Percentiles rank a stretch among this genome's conserved stretches.
Conservation (phyloP, 2,888 invertebrate species). For the Pasiphila rectangulata region DNA sequence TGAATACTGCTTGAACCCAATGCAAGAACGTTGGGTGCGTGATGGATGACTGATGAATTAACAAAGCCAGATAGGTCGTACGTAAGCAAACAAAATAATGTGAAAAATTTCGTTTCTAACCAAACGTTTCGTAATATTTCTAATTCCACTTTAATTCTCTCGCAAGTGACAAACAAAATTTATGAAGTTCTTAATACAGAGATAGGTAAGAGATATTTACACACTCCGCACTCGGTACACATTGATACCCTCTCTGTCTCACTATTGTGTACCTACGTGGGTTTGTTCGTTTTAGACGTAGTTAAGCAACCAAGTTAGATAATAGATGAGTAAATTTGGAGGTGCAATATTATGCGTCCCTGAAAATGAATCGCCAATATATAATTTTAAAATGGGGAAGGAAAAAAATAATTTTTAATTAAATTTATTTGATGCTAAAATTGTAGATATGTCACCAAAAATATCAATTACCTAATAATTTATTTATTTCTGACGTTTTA, state of each 20-base stretch:
- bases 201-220: constrained; percentile 79
- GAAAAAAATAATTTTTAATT: no score
- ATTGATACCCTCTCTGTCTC: constrained; percentile 72
- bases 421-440: no score
- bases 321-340: no score
- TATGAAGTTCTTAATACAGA: constrained; percentile 78
- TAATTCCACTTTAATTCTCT: constrained; percentile 60
- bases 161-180: constrained; percentile 78
- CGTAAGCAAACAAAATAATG: not conserved
- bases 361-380: no score
- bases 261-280: constrained; percentile 70
- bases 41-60: no score
- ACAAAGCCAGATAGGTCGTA: no score
- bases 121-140: constrained; percentile 48
- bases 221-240: constrained; percentile 63
- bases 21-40: no score
- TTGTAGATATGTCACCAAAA: no score
- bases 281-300: constrained; percentile 72
- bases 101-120: constrained; percentile 20
- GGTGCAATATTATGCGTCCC: no score
- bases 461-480: no score
- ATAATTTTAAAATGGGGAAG: no score
- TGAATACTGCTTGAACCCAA: not conserved
- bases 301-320: constrained; percentile 71
- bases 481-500: no score